Evolutionary conservation across 2,888 invertebrate species (phyloP).

Genomic region (Pheosia tremula): DNA sequence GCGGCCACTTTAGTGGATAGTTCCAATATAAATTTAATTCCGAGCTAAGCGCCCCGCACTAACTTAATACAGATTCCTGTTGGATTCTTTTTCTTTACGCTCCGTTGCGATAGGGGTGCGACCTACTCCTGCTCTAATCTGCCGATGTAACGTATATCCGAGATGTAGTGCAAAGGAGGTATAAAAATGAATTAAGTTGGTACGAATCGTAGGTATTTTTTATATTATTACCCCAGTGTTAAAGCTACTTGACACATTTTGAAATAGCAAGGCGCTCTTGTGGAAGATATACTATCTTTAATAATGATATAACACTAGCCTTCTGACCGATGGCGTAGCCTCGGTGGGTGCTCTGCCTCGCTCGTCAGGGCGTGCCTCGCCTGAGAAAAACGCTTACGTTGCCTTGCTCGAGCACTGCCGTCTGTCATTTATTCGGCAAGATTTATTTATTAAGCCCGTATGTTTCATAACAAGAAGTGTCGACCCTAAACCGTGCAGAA

Average conservation of each 20-base stretch:
- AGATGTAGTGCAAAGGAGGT: conserved; percentile 1
- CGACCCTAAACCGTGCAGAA: conserved; percentile 5
- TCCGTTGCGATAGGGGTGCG: conserved; percentile 11
- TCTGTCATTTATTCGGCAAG: no score
- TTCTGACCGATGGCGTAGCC: no score
- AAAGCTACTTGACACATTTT: not conserved
- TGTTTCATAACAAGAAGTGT: no score
- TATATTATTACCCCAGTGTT: not conserved
- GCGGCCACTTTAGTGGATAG: conserved; percentile 51
- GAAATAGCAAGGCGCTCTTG: no score
- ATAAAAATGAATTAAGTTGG: not conserved
- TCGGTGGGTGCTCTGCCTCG: no score
- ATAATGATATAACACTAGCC: no score
- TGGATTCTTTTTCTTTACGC: conserved; percentile 52
- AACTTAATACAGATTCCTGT: conserved; percentile 50
- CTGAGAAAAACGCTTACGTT: no score
- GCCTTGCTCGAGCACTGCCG: no score
- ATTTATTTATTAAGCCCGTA: no score
- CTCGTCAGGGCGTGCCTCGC: no score
- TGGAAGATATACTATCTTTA: no score
- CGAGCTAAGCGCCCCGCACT: conserved; percentile 38
- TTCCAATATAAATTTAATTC: conserved; percentile 69
- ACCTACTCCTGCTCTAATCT: conserved; percentile 23
- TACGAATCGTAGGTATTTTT: not conserved
- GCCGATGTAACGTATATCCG: conserved; percentile 18